Base-by-base conservation (phyloP, 1,140 invertebrate species). In the Zaprionus africanus region DNA sequence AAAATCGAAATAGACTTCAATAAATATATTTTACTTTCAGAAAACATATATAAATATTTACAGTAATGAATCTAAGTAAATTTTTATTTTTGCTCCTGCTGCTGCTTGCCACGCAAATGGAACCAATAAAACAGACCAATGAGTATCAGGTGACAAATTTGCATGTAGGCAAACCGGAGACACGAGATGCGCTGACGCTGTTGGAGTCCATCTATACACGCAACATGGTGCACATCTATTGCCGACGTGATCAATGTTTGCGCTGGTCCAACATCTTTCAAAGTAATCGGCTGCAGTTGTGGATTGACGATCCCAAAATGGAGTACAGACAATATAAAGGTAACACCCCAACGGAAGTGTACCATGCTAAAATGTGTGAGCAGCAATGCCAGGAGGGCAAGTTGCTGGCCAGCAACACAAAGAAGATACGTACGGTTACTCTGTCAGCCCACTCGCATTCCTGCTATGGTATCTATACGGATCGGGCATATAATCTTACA, bases 381-480 rank as follows among this genome's bases (percentile, higher is more conserved):
- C 19, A n/a, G 0, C 65, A 78, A 2, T 53, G 38, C 5, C 51
- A 56, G n/a, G 78, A 78, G 28, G 38, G 49, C 4, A 75, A 70
- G 22, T n/a, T 63, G 6, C 22, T 80, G n/a, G 26, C 31, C 0
- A 34, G 34, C 12, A n/a, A 9, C 6, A 28, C 13, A 2, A 26
- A 36, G 26, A 17, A n/a, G 6, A 0, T 41, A 4, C 76, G 70
- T 11, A 34, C 60, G 11, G 66, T 80, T 9, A 2, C 36, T 1
- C 26, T 80, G 13, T 19, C 64, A 1, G 12, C 75, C 0, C 61
- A 80, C 53, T 7, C 28, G 4, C 26, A 60, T 12, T 38, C 13
- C 19, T 80, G 78, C 51, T 80, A 73, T 36, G 78, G 78, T 64
- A 80, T 80, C 36, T 62, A 65, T 11, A 80, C 78, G 22, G 38